Conservation (phyloP, 2,888 invertebrate genomes). For the Melolontha melolontha region DNA sequence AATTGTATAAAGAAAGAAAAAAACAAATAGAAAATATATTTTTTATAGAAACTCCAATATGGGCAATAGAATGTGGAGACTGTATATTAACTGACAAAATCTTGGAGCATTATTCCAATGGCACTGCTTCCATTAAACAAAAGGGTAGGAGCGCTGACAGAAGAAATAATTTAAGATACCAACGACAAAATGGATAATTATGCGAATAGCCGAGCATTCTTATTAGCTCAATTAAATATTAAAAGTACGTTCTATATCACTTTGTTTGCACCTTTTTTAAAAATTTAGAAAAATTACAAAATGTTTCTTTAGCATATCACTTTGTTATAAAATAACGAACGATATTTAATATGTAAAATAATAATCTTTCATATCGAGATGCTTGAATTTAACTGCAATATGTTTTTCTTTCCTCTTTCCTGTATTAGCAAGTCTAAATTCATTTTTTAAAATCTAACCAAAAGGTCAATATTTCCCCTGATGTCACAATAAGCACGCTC, state of each 20-base stretch:
- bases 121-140: neutral
- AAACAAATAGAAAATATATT: constrained; percentile 4
- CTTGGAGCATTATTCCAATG: constrained; percentile 19
- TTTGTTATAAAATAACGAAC: no score
- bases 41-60: constrained; percentile 39
- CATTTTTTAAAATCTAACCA: no score
- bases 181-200: constrained; percentile 20
- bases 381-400: no score
- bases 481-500: no score
- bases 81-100: constrained; percentile 36
- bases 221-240: neutral
- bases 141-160: constrained; percentile 4
- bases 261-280: no score
- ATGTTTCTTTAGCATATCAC: neutral
- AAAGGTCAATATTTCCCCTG: no score
- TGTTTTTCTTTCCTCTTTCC: no score
- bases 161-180: constrained; percentile 26
- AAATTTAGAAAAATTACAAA: no score
- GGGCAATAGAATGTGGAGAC: constrained; percentile 37
- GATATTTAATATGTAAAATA: no score
- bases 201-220: neutral
- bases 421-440: no score
- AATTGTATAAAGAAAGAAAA: no score
- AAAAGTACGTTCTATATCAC: constrained; percentile 22
- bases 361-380: no score